Evolutionary conservation across 2,888 invertebrate species (phyloP), one percentile per base, ranked within the genome.

Genomic region (Leptinotarsa peninsularis): DNA sequence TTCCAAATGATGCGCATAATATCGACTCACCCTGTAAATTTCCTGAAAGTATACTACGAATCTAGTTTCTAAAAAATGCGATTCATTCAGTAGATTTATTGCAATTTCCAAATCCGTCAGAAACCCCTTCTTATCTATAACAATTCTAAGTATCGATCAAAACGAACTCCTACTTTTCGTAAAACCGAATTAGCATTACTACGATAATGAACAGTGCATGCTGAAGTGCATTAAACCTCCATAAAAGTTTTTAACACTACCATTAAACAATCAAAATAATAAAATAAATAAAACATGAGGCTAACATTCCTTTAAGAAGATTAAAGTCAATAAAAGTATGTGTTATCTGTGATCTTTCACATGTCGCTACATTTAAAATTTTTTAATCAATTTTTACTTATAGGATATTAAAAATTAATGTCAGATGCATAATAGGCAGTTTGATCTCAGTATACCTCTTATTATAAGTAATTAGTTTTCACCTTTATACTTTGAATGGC

Each of bases 201-300:
- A 73, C 77, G 79, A 78, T 79, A 79, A 79, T 78, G 74, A 78
- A 75, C 67, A 72, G 70, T 74, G 66, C 66, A 71, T 66, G 74
- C 74, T 21, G 56, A 71, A 68, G 75, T 76, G 71, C 79, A 76
- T 79, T 75, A 79, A 76, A 73, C 72, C 73, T 72, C 76, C 33
- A 68, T 77, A 76, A 79, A 79, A 75, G 69, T 72, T 79, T 76
- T 78, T 78, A 78, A 77, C 78, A 76, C 76, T 21, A 74, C 67
- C 76, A 78, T 78, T 74, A 79, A 79, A 78, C 73, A 75, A 75
- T 78, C 73, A 78, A 78, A 79, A 76, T 69, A 71, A 73, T 63
- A 72, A 69, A 74, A 74, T 71, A 71, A 76, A 76, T 76, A 76
- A 74, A 71, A 76, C 73, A 72, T 68, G 75, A 72, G 66, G 63